These are phyloP conservation scores for Malurus leucopterus DNA, from an alignment of 2,797 vertebrate genomes.

Conservation along the genomic window DNA sequence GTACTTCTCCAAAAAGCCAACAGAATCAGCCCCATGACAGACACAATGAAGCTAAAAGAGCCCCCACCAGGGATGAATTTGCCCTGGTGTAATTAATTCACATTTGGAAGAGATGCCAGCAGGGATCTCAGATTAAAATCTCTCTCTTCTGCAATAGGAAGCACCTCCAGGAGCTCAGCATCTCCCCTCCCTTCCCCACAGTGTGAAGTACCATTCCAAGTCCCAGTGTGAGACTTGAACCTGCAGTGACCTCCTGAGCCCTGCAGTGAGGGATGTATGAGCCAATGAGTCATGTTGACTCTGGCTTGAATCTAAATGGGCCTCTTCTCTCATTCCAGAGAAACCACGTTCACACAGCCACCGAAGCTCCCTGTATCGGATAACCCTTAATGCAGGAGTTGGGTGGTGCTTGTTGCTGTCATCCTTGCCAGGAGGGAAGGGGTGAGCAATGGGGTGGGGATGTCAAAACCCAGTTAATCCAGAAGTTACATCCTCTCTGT, in stretches of 20 bases:
- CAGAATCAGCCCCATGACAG: not conserved
- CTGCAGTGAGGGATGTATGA: conserved; percentile 50
- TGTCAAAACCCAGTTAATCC: conserved; percentile 22
- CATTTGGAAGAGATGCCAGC: conserved; percentile 23
- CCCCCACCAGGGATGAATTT: not conserved
- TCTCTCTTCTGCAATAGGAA: conserved; percentile 36
- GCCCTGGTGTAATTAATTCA: conserved; percentile 7
- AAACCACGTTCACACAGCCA: conserved; percentile 45
- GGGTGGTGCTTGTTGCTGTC: conserved; percentile 39
- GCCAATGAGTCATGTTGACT: conserved; percentile 63
- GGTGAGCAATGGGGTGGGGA: conserved; percentile 40
- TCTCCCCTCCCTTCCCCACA: conserved; percentile 37
- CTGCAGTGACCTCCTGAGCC: conserved; percentile 50
- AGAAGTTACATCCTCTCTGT: conserved; percentile 29
- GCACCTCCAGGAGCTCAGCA: conserved; percentile 23
- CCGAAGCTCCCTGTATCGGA: not conserved
- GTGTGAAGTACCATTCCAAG: conserved; percentile 23
- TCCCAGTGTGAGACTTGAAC: conserved; percentile 57
- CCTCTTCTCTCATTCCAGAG: conserved; percentile 49
- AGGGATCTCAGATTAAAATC: conserved; percentile 31
- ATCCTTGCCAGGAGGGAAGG: conserved; percentile 19
- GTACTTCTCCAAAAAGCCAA: not conserved
- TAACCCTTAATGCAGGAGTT: not conserved
- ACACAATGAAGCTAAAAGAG: not conserved
- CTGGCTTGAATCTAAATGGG: conserved; percentile 50